Evolutionary conservation across 1,140 invertebrate genomes (phyloP).

Genomic region (Scaptomyza montana): DNA sequence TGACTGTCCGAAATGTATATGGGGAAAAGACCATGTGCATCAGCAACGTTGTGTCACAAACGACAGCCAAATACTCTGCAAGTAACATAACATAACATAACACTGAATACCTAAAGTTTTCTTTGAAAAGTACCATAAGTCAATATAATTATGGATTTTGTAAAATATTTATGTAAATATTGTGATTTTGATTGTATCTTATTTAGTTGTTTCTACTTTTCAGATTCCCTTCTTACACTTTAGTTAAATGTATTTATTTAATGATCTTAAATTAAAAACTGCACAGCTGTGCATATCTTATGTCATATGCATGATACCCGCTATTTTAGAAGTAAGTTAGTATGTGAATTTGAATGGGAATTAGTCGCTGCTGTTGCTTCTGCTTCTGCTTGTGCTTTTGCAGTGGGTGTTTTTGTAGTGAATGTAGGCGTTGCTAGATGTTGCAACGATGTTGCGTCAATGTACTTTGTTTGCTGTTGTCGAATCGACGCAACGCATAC

Average conservation of each 20-base stretch:
- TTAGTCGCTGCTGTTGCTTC: constrained; percentile 2
- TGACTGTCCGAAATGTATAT: constrained; percentile 49
- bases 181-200: no score
- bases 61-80: neutral
- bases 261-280: no score
- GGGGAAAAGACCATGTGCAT: neutral
- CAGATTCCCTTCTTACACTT: no score
- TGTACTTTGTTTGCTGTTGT: neutral
- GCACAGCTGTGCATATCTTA: no score
- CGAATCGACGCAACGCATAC: constrained; percentile 11
- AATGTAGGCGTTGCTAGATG: constrained; percentile 35
- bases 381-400: no score
- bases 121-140: no score
- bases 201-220: no score
- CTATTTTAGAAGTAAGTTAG: neutral
- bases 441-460: constrained; percentile 8
- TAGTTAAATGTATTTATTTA: no score
- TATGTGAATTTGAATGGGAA: constrained; percentile 16
- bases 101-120: no score
- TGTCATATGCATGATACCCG: no score
- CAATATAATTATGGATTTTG: no score
- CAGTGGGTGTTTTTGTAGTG: constrained; percentile 29
- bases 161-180: no score
- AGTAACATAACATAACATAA: neutral
- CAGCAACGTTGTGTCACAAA: neutral